Conservation (phyloP, 1,140 invertebrate genomes). For the Pseudomyrmex gracilis region DNA sequence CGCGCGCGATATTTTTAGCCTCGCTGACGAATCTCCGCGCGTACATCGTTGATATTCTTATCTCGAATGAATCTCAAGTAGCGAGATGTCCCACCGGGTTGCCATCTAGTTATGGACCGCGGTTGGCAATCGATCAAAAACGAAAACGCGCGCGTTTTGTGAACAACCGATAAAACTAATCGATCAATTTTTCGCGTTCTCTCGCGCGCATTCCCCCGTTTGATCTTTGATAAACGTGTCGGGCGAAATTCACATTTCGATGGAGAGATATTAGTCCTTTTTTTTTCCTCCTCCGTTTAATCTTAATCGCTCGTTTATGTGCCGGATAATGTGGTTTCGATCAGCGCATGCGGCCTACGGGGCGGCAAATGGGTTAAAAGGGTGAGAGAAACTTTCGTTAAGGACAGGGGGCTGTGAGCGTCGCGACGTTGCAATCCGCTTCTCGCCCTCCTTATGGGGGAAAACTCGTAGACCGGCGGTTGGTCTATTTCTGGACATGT, state of each 20-base stretch:
- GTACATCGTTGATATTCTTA: slow-evolving; percentile 55
- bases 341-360: background rate
- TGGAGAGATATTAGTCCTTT: background rate
- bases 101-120: background rate
- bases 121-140: background rate
- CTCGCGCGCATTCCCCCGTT: too few relatives aligned
- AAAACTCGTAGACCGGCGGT: slow-evolving; percentile 60
- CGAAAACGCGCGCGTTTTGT: too few relatives aligned
- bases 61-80: slow-evolving; percentile 37
- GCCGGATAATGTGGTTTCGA: background rate
- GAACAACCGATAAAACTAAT: too few relatives aligned
- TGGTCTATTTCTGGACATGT: slow-evolving; percentile 80
- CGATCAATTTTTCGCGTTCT: too few relatives aligned
- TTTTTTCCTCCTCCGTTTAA: background rate
- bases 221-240: too few relatives aligned
- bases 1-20: slow-evolving; percentile 56
- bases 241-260: background rate
- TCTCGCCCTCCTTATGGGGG: slow-evolving; percentile 52
- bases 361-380: slow-evolving; percentile 31
- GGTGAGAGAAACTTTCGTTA: slow-evolving; percentile 53
- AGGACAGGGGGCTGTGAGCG: slow-evolving; percentile 14
- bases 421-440: slow-evolving; percentile 53
- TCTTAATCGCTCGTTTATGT: background rate
- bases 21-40: slow-evolving; percentile 5
- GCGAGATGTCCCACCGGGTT: background rate